Conservation (phyloP, 1,140 invertebrate genomes). For the Lasioglossum albipes region DNA sequence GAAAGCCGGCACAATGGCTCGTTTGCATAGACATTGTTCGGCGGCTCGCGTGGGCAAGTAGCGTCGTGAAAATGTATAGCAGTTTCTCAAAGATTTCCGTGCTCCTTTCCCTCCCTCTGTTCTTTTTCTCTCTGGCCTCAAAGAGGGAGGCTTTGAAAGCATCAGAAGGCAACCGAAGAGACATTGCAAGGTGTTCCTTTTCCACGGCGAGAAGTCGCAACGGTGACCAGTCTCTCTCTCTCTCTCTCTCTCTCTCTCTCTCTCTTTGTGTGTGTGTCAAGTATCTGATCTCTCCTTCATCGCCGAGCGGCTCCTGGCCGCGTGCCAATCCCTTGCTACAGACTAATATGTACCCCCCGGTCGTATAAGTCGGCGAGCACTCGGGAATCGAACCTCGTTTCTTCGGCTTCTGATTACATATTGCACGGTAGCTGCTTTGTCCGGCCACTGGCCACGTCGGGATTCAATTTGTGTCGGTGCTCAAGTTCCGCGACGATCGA, state of each 20-base stretch:
- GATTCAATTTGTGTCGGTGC: neutral
- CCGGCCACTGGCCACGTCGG: neutral
- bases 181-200: constrained; percentile 9
- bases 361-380: neutral
- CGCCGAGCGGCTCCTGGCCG: constrained; percentile 16
- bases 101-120: too few species aligned
- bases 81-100: neutral
- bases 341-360: constrained; percentile 13
- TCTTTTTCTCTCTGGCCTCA: neutral
- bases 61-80: constrained; percentile 2
- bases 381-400: constrained; percentile 6
- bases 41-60: neutral
- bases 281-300: constrained; percentile 21
- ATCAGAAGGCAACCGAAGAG: neutral
- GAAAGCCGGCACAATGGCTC: neutral
- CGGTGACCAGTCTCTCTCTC: neutral
- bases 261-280: neutral
- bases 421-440: neutral
- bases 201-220: neutral
- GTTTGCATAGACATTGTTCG: neutral
- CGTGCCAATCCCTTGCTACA: constrained; percentile 7
- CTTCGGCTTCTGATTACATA: neutral
- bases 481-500: too few species aligned
- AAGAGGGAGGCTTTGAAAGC: constrained; percentile 1
- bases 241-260: too few species aligned